Conservation (phyloP, 64 coral and sea anemone genomes). For the Astreopora myriophthalma region DNA sequence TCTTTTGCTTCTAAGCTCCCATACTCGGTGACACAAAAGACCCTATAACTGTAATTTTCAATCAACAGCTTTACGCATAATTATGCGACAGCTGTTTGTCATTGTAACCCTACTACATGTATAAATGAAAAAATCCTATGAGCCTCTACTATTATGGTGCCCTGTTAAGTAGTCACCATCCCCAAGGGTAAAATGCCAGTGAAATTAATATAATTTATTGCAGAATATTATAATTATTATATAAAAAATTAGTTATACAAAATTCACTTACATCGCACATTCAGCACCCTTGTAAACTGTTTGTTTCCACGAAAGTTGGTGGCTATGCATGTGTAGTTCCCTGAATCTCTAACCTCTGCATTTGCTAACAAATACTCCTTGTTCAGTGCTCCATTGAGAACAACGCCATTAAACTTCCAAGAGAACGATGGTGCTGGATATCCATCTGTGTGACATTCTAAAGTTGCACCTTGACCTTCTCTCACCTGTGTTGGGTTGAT, state of each 20-base stretch:
- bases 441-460: constrained; percentile 67
- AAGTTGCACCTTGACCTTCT: not conserved
- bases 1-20: too few species aligned
- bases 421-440: constrained; percentile 41
- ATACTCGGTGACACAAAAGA: too few species aligned
- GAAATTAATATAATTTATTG: too few species aligned
- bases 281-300: not conserved
- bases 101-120: too few species aligned
- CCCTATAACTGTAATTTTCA: too few species aligned
- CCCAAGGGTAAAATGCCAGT: too few species aligned
- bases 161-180: too few species aligned
- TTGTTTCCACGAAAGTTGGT: constrained; percentile 23
- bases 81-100: too few species aligned
- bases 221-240: too few species aligned
- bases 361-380: not conserved
- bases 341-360: constrained; percentile 30
- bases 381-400: constrained; percentile 6
- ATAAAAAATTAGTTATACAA: not conserved
- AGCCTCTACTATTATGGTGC: too few species aligned
- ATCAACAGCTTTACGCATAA: too few species aligned
- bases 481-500: constrained; percentile 3
- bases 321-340: constrained; percentile 78
- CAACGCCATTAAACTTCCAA: constrained; percentile 55
- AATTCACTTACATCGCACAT: constrained; percentile 75
- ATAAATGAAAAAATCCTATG: too few species aligned